Base-by-base conservation (phyloP, 2,797 vertebrate species). In the Schizopygopsis pylzovi region DNA sequence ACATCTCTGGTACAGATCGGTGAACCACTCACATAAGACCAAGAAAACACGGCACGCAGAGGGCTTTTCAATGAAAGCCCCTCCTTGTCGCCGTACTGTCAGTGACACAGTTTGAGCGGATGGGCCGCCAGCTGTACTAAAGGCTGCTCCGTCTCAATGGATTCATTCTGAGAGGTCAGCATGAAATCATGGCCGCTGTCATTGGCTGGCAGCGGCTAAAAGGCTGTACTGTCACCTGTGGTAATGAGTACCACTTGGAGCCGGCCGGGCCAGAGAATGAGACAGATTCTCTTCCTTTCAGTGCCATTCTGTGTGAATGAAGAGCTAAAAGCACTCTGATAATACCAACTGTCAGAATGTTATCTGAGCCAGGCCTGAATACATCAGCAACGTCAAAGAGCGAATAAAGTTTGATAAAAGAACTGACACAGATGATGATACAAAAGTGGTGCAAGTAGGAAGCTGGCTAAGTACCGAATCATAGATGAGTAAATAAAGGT, bases 151-250 rank as follows among this genome's bases (percentile, higher is more conserved):
- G 67, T 39, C 73, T 88, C 85, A 90, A 88, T 87, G 81, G 72
- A 75, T 7, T 43, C 77, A 87, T 90, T 90, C 81, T 87, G 83
- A 52, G 80, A 70, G 77, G 41, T 84, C 85, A 56, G 76, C 67
- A 79, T 89, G 90, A 90, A 82, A 84, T 90, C 89, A 91, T 65
- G 22, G 76, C 25, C 25, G 15, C 65, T 88, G 25, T 89, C 81
- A 90, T 85, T 87, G 79, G 87, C 79, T 83, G 84, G 85, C 81
- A 84, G 37, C 67, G 71, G 56, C 78, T 90, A 79, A 87, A 86
- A 83, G 81, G 54, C 33, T 39, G 77, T 76, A 87, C 75, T 87
- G 87, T 90, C 83, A 89, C 89, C 87, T 88, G 85, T 54, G 67
- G 61, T 84, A 67, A 85, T 65, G 54, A 71, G 73, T 54, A 78